A percentile compares a stretch with the other conserved stretches of the same genome.
phyloP scores from a whole-genome alignment of 2,797 vertebrate genomes.

The Erithacus rubecula region DNA sequence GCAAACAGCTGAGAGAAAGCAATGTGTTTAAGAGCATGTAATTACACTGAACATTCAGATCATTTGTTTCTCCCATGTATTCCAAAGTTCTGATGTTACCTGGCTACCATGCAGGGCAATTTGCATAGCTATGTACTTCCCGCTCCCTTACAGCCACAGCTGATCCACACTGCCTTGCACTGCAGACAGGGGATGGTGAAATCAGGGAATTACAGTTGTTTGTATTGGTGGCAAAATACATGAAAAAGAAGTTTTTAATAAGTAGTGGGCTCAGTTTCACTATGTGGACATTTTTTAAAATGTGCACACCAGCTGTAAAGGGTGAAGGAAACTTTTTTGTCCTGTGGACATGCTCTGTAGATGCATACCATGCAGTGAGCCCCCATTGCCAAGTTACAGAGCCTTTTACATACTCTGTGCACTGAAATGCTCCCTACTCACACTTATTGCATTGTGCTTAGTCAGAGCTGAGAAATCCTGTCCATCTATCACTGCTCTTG shows the following conservation, averaged over 20 bases:
- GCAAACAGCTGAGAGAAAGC: background rate
- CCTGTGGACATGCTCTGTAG: background rate
- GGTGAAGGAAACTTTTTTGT: background rate
- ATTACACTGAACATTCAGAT: background rate
- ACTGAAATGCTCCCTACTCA: background rate
- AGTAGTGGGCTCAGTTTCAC: background rate
- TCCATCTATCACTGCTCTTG: background rate
- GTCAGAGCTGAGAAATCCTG: background rate
- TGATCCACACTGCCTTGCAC: background rate
- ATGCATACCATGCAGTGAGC: background rate
- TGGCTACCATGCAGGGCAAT: background rate
- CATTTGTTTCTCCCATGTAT: background rate
- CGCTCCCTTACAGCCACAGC: background rate
- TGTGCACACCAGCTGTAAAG: background rate
- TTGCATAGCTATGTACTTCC: background rate
- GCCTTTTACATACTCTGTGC: background rate
- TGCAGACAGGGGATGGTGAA: background rate
- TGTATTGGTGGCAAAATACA: background rate
- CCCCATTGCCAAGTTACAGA: background rate
- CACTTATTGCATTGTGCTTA: background rate
- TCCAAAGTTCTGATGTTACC: background rate
- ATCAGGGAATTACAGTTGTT: background rate
- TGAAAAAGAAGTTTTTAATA: background rate
- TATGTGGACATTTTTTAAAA: background rate
- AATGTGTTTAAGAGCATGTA: background rate